Base-by-base conservation (phyloP, 2,888 invertebrate species). In the Agriopis aurantiaria region DNA sequence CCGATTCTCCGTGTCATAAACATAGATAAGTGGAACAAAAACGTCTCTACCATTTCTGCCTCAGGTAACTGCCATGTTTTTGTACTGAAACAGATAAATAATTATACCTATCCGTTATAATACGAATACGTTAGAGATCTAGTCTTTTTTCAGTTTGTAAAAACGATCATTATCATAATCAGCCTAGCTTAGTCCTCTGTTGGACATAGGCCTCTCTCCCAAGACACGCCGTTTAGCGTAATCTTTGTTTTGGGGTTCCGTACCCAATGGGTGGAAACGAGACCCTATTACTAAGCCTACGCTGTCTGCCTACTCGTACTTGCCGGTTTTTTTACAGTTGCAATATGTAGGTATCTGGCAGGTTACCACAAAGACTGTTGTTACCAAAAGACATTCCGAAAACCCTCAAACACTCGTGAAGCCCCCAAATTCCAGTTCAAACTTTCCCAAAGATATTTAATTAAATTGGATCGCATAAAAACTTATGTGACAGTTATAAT, bases 401-500 rank as follows among this genome's bases (percentile, higher is more conserved):
- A 67, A 49, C 60, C 53, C 61, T 71, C 57, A 51, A 69, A 58
- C 66, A 43, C 59, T 64, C 73, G 64, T 58, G 65, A 67, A 67
- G 33, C 59, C 51, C 61, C 56, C 17, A 53, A 69, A 67, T 62
- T 56, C 68, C 64, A 65, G 65, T 61, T 65, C 17, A 73, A 72
- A 72, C 65, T 65, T 71, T 14, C 65, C 33, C 69, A 58, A 73
- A 75, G 69, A 71, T 74, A 73, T 75, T 77, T 77, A 74, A 77
- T 77, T 77, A 77, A 75, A 75, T 59, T 59, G 71, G 68, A 63
- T 63, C 61, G 45, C 75, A 74, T 75, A 71, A 77, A 76, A 77
- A 72, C 75, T 75, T 70, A 77, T 73, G 72, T 72, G 74, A 73
- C 75, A 75, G 68, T 70, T 64, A 68, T 71, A 75, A 75, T 69